Evolutionary conservation across 2,888 invertebrate genomes (phyloP).

Genomic region (Coenonympha arcania): DNA sequence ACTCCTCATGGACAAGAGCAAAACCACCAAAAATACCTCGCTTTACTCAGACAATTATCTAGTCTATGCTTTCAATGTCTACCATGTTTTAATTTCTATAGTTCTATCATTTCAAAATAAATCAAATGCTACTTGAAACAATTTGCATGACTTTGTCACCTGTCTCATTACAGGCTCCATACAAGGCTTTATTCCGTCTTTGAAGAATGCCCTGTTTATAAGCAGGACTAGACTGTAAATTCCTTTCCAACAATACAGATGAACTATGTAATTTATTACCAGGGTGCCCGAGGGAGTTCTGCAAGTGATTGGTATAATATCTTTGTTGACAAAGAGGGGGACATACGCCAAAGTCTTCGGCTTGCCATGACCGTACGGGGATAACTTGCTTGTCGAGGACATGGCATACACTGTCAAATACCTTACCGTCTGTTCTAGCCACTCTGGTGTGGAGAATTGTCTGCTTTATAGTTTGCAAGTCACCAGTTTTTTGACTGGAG

Average conservation of each 20-base stretch:
- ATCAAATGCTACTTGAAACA: too few species aligned
- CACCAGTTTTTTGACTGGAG: constrained; percentile 42
- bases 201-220: too few species aligned
- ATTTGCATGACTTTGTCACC: constrained; percentile 26
- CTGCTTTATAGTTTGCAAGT: constrained; percentile 53
- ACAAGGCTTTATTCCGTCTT: constrained; percentile 37
- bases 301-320: background rate
- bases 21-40: too few species aligned
- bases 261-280: constrained; percentile 6
- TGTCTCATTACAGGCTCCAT: constrained; percentile 37
- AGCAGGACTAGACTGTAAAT: constrained; percentile 2
- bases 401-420: constrained; percentile 46
- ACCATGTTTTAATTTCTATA: too few species aligned
- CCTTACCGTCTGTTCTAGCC: constrained; percentile 51
- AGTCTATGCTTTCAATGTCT: too few species aligned
- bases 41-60: too few species aligned
- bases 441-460: constrained; percentile 53
- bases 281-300: constrained; percentile 29
- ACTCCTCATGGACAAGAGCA: too few species aligned
- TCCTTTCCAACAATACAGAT: background rate
- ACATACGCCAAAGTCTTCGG: constrained; percentile 42
- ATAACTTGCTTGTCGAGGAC: constrained; percentile 57
- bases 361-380: constrained; percentile 57
- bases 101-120: too few species aligned
- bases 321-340: constrained; percentile 19